Evolutionary conservation across 2,888 invertebrate species (phyloP).

Genomic region (Eupithecia pulchellata): DNA sequence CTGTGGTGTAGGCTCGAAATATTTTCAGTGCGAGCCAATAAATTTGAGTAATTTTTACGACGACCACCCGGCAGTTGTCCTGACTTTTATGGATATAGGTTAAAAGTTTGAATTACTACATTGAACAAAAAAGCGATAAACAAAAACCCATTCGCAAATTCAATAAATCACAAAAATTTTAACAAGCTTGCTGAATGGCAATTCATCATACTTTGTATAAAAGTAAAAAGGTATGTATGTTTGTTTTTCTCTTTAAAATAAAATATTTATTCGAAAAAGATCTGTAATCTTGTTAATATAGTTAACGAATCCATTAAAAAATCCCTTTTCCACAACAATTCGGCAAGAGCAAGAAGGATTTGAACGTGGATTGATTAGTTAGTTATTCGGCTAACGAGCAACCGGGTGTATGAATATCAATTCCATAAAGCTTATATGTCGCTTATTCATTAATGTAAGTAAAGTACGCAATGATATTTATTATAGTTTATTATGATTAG

Average conservation of each 20-base stretch:
- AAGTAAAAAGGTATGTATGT: background rate
- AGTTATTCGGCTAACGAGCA: too few species aligned
- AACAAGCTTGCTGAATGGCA: background rate
- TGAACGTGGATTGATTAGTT: too few species aligned
- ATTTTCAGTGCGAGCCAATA: slow-evolving; percentile 11
- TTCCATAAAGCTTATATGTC: too few species aligned
- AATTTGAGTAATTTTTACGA: slow-evolving; percentile 28
- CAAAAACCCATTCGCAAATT: slow-evolving; percentile 31
- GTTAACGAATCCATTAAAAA: too few species aligned
- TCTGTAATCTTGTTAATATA: too few species aligned
- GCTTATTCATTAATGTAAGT: too few species aligned
- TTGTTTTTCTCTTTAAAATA: background rate
- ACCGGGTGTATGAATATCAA: too few species aligned
- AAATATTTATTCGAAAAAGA: too few species aligned
- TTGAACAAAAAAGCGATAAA: slow-evolving; percentile 28
- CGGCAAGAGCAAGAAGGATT: too few species aligned
- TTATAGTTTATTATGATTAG: too few species aligned
- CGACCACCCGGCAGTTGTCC: slow-evolving; percentile 17
- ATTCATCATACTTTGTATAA: background rate
- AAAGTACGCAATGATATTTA: too few species aligned
- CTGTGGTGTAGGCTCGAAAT: background rate
- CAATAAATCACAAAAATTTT: slow-evolving; percentile 38
- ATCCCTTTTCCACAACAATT: too few species aligned
- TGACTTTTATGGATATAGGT: slow-evolving; percentile 19
- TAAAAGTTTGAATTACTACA: slow-evolving; percentile 32